A percentile compares a stretch with the other conserved stretches of the same genome.
Conservation (phyloP, 1,140 invertebrate genomes). For the Lucilia cuprina region DNA sequence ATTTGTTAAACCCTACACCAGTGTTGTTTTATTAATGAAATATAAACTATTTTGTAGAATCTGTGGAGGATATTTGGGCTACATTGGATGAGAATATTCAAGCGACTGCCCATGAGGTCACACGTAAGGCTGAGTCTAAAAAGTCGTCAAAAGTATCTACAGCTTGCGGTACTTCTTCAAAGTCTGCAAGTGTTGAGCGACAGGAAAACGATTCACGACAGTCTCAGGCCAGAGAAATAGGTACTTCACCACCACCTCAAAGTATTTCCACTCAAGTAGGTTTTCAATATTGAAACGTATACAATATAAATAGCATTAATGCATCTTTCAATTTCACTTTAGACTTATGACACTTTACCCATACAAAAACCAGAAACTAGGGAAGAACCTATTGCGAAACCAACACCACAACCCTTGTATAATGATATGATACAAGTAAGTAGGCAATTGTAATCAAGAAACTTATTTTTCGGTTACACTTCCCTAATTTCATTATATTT, state of each 20-base stretch:
- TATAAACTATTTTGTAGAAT: slow-evolving; percentile 46
- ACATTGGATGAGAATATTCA: slow-evolving; percentile 60
- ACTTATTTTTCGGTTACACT: not conserved
- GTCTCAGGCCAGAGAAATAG: slow-evolving; percentile 65
- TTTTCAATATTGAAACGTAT: slow-evolving; percentile 40
- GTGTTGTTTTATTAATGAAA: slow-evolving; percentile 16
- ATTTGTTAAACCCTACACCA: not conserved
- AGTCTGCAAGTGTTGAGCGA: slow-evolving; percentile 25
- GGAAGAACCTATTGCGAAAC: not conserved
- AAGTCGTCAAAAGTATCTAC: slow-evolving; percentile 63
- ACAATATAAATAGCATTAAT: not conserved
- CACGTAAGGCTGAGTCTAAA: slow-evolving; percentile 48
- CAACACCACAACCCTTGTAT: not conserved
- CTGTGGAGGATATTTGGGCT: slow-evolving; percentile 61
- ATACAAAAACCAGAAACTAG: slow-evolving; percentile 34
- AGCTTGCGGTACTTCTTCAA: slow-evolving; percentile 67
- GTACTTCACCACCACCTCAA: slow-evolving; percentile 85
- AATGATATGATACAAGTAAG: slow-evolving; percentile 6
- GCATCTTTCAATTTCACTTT: slow-evolving; percentile 35
- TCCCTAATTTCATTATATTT: slow-evolving; percentile 1
- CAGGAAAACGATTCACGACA: not conserved
- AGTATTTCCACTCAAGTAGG: slow-evolving; percentile 84
- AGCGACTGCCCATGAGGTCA: slow-evolving; percentile 52
- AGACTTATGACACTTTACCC: slow-evolving; percentile 62
- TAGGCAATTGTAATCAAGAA: not conserved